Conservation (phyloP, 2,888 invertebrate species). For the Zeuzera pyrina region DNA sequence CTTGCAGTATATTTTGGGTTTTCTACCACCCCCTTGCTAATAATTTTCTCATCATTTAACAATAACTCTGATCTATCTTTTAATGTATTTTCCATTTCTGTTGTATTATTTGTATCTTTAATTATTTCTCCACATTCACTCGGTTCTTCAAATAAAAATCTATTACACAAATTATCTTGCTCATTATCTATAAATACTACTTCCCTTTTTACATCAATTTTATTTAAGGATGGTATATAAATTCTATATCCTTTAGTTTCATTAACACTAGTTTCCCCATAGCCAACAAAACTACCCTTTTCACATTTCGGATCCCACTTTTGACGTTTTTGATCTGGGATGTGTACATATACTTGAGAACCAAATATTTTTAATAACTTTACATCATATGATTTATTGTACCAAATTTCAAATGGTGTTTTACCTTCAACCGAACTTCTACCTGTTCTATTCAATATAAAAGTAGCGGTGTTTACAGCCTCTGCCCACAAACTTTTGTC, state of each 20-base stretch:
- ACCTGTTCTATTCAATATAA: conserved; percentile 1
- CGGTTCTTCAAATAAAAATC: too few relatives aligned
- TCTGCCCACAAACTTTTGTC: conserved; percentile 6
- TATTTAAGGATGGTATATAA: conserved; percentile 1
- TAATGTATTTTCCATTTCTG: too few relatives aligned
- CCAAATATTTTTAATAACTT: conserved; percentile 3
- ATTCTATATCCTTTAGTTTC: conserved; percentile 6
- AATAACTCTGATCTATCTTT: too few relatives aligned
- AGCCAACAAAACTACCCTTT: conserved; percentile 6
- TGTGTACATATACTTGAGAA: conserved; percentile 3
- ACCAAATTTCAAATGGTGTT: not conserved
- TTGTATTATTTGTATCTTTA: too few relatives aligned
- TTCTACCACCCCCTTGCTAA: too few relatives aligned
- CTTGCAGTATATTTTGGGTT: too few relatives aligned
- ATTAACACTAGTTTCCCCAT: conserved; percentile 7
- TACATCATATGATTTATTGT: conserved; percentile 5
- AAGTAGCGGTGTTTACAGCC: conserved; percentile 3
- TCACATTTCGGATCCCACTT: conserved; percentile 6
- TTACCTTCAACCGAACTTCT: conserved; percentile 1
- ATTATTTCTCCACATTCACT: too few relatives aligned
- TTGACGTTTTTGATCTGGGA: conserved; percentile 5
- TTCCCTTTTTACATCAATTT: conserved; percentile 3
- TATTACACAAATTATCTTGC: too few relatives aligned
- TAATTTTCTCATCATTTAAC: too few relatives aligned
- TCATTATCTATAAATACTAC: conserved; percentile 1